These are phyloP conservation scores for Bubo blakistoni DNA, from an alignment of 2,113 vertebrate species.

Conservation along the genomic window DNA sequence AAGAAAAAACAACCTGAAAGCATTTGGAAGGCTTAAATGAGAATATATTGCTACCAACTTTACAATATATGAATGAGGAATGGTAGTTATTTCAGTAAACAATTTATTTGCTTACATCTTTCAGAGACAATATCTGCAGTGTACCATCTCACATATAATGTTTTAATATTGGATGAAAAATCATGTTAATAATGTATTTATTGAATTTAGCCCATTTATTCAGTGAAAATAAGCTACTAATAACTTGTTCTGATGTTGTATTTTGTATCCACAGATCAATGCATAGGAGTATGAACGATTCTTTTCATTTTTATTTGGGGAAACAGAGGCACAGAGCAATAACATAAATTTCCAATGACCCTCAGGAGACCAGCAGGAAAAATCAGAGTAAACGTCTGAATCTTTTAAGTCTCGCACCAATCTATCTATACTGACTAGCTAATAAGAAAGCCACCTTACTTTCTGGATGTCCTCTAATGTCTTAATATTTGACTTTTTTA, in stretches of 20 bases:
- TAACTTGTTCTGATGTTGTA: neutral
- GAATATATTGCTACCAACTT: neutral
- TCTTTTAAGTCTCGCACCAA: neutral
- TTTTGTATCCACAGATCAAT: neutral
- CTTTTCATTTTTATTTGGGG: neutral
- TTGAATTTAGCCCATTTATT: neutral
- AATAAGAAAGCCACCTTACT: neutral
- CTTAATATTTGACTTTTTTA: neutral
- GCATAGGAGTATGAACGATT: neutral
- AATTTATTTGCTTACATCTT: neutral
- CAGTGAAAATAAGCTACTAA: neutral
- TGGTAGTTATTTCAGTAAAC: neutral
- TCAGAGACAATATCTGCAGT: neutral
- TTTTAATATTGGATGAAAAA: neutral
- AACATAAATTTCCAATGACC: neutral
- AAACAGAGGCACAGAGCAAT: neutral
- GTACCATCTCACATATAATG: neutral
- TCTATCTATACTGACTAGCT: neutral
- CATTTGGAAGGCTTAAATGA: conserved; percentile 21
- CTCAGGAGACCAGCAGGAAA: neutral
- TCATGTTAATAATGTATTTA: neutral
- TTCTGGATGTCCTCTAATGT: neutral
- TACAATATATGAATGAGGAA: neutral
- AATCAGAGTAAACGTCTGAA: neutral
- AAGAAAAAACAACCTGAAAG: conserved; percentile 11